Conservation (phyloP, 2,888 invertebrate genomes). For the Caenorhabditis sinica region DNA sequence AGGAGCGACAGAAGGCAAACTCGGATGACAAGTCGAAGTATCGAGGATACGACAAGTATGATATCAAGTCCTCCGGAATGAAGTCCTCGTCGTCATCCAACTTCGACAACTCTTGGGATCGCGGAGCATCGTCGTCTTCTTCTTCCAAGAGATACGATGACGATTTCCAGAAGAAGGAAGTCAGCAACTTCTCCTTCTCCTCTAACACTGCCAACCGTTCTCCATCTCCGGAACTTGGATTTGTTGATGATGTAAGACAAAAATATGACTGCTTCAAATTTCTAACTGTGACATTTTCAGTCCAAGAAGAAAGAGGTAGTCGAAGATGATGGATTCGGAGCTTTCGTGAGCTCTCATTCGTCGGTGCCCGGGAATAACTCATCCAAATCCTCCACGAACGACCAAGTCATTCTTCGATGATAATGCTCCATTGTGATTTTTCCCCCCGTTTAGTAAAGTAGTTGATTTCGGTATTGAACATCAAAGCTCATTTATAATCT, state of each 20-base stretch:
- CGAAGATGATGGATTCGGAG: slow-evolving; percentile 76
- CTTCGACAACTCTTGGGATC: slow-evolving; percentile 34
- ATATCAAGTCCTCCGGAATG: slow-evolving; percentile 32
- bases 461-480: too few relatives aligned
- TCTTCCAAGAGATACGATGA: slow-evolving; percentile 13
- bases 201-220: slow-evolving; percentile 57
- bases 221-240: slow-evolving; percentile 74
- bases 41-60: slow-evolving; percentile 71
- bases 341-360: slow-evolving; percentile 70
- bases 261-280: too few relatives aligned
- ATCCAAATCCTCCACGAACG: slow-evolving; percentile 11
- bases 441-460: too few relatives aligned
- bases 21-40: slow-evolving; percentile 87
- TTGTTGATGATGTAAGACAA: slow-evolving; percentile 59
- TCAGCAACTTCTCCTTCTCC: slow-evolving; percentile 70
- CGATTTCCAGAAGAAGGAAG: slow-evolving; percentile 51
- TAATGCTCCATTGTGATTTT: slow-evolving; percentile 14
- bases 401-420: slow-evolving; percentile 37
- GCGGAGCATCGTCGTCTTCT: neutral
- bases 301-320: slow-evolving; percentile 47
- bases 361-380: slow-evolving; percentile 38
- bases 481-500: too few relatives aligned
- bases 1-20: slow-evolving; percentile 98
- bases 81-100: slow-evolving; percentile 6
- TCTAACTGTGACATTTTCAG: slow-evolving; percentile 40